phyloP scores from a whole-genome alignment of 2,113 vertebrate species.

The Onychorhynchus coronatus region DNA sequence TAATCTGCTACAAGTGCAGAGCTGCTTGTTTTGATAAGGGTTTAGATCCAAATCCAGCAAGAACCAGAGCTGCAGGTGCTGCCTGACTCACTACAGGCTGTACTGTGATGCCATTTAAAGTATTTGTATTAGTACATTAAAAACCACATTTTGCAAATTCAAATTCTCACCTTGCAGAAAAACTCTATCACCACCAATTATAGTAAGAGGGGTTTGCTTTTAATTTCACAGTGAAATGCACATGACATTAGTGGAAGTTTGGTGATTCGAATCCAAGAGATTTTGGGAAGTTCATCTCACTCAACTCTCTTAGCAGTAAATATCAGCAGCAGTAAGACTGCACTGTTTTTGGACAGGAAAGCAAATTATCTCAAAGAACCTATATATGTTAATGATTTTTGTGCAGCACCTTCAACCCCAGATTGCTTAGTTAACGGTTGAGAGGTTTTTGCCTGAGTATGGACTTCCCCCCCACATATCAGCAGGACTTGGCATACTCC shows the following conservation, averaged over 20 bases:
- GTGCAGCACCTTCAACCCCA: background rate
- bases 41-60: background rate
- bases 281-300: background rate
- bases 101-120: background rate
- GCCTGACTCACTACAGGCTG: background rate
- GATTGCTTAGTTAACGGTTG: background rate
- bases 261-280: background rate
- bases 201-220: background rate
- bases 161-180: background rate
- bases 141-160: background rate
- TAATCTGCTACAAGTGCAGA: background rate
- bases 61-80: background rate
- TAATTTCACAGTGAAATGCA: background rate
- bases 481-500: background rate
- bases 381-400: background rate
- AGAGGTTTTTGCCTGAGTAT: background rate
- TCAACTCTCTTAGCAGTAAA: background rate
- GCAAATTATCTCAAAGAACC: background rate
- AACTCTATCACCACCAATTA: background rate
- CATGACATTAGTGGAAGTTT: background rate
- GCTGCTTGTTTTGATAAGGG: background rate
- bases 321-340: background rate
- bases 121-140: background rate
- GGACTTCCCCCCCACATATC: background rate
- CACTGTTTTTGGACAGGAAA: background rate